Conservation (phyloP, 2,888 invertebrate genomes). For the Sminthurinus aureus region DNA sequence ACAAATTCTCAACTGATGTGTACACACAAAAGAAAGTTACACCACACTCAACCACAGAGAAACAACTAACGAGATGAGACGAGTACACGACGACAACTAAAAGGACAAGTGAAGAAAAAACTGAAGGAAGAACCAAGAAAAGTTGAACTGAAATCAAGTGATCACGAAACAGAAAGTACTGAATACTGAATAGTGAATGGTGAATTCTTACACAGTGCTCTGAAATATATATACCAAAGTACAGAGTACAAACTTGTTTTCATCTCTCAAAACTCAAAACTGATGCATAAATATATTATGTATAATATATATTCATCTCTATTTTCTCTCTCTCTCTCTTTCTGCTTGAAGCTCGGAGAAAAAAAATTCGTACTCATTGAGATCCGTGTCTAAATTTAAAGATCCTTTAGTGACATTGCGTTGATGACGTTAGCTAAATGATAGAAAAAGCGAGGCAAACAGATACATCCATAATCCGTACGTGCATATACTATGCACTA, state of each 20-base stretch:
- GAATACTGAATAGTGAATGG: too few species aligned
- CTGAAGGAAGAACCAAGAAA: not conserved
- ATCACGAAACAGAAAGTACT: not conserved
- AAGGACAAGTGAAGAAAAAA: not conserved
- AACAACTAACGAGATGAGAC: not conserved
- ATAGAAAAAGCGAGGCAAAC: not conserved
- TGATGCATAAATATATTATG: too few species aligned
- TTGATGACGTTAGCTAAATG: slow-evolving; percentile 5
- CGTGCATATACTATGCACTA: too few species aligned
- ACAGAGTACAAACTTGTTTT: not conserved
- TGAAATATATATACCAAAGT: not conserved
- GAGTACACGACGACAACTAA: not conserved
- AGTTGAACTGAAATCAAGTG: not conserved
- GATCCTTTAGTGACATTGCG: slow-evolving; percentile 9
- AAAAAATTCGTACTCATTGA: not conserved
- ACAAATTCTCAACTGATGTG: too few species aligned
- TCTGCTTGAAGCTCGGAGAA: not conserved
- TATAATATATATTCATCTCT: too few species aligned
- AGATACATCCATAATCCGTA: not conserved
- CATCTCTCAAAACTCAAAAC: not conserved
- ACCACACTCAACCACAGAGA: not conserved
- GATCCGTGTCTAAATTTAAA: slow-evolving; percentile 6
- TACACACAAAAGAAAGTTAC: not conserved
- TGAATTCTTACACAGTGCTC: too few species aligned
- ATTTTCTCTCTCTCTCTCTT: not conserved